Evolutionary conservation across 35 echinoderm and acorn worm genomes (phyloP).

Genomic region (Lytechinus pictus): DNA sequence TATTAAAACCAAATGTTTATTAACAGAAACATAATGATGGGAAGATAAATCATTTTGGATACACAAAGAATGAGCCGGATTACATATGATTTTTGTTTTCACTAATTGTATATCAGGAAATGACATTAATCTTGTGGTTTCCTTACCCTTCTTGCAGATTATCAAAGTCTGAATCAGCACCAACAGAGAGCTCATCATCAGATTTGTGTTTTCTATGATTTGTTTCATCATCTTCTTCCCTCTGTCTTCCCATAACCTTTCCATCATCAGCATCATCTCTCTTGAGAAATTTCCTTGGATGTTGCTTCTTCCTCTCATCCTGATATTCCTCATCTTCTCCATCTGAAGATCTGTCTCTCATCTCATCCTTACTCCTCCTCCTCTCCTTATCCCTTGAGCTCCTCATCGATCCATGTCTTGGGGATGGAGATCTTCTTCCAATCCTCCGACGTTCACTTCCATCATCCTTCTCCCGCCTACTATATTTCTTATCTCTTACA

Average conservation of each 20-base stretch:
- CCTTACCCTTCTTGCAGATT: conserved; percentile 48
- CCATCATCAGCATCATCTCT: background rate
- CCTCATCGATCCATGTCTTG: background rate
- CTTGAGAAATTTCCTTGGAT: background rate
- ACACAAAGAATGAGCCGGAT: background rate
- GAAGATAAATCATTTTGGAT: background rate
- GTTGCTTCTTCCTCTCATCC: background rate
- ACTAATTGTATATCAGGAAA: too few relatives aligned
- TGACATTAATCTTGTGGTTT: too few relatives aligned
- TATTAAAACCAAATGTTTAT: background rate
- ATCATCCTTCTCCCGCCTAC: background rate
- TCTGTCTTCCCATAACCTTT: background rate
- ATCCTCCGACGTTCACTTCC: background rate
- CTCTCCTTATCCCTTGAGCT: background rate
- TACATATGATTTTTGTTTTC: too few relatives aligned
- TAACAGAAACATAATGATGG: too few relatives aligned
- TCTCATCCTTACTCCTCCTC: background rate
- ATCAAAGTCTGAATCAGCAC: conserved; percentile 65
- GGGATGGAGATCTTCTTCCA: background rate
- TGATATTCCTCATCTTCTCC: background rate
- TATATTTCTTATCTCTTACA: background rate
- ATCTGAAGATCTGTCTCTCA: background rate
- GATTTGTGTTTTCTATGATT: conserved; percentile 33
- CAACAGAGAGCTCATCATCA: conserved; percentile 72
- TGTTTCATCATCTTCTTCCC: background rate